Evolutionary conservation across 2,113 vertebrate genomes (phyloP), one percentile per base, ranked within the genome.

Genomic region (Kobus ellipsiprymnus): DNA sequence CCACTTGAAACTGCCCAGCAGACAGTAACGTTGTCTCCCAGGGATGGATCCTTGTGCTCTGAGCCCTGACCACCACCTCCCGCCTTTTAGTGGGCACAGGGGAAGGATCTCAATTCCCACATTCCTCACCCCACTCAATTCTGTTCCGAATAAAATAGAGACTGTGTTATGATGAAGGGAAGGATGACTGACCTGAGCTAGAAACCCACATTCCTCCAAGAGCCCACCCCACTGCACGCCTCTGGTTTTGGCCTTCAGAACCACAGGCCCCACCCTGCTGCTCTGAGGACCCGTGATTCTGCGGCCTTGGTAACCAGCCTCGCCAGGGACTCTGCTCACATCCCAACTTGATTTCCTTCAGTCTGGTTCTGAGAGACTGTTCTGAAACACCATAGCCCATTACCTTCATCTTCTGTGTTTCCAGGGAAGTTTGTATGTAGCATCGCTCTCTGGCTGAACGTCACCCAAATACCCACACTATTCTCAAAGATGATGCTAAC

Each of bases 391-490:
- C 96, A 94, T 60, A 86, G 94, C 97, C 91, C 77, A n/a, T 91
- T 87, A 87, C 87, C 92, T 98, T 96, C 94, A 83, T 57, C 88
- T 97, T 97, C 97, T 94, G 93, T 95, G 94, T 97, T 98, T 97
- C 96, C 36, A 78, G 83, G 67, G 64, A 82, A 87, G 93, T 86
- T 85, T 97, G 62, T 54, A 40, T 94, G 87, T 30, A 94, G 96
- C 95, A 89, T 87, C 88, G 94, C 30, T 87, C 97, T 93, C 93
- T 91, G 84, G 60, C 93, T 98, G 97, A 94, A 94, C 88, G 67
- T 84, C 4, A 4, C 52, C 96, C 82, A 93, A 67, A 87, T 95
- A 84, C 23, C 80, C 95, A 95, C 54, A 52, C 17, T 93, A 6
- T 71, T 88, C 64, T 55, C 92, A 33, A 93, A 98, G 71, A 52